Percentiles rank a stretch among this genome's conserved stretches.
Evolutionary conservation across 2,888 invertebrate species (phyloP).

Genomic region (Rotaria sp.): DNA sequence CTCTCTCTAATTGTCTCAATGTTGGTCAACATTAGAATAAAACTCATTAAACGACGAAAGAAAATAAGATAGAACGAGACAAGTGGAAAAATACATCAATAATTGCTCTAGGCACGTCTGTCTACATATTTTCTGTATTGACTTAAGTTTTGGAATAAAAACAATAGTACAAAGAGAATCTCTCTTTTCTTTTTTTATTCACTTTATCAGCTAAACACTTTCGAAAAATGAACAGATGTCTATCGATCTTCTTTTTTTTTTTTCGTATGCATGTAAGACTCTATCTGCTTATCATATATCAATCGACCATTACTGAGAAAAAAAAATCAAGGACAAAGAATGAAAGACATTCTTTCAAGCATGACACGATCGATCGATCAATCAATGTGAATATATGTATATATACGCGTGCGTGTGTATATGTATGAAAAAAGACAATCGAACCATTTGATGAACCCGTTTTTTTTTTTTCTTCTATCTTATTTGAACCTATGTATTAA

Average conservation of each 20-base stretch:
- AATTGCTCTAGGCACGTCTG: slow-evolving; percentile 1
- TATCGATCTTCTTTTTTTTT: not conserved
- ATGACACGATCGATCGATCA: slow-evolving; percentile 1
- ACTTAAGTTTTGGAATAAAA: slow-evolving; percentile 5
- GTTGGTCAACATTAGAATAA: not conserved
- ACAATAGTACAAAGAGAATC: not conserved
- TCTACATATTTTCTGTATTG: slow-evolving; percentile 3
- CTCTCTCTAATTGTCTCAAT: not conserved
- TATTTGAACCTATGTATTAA: not conserved
- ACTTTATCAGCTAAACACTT: not conserved
- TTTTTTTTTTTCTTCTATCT: not conserved
- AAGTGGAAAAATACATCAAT: not conserved
- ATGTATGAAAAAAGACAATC: not conserved
- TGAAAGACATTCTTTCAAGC: not conserved
- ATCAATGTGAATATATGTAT: not conserved
- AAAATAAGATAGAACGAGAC: not conserved
- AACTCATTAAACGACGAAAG: not conserved
- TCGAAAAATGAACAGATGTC: not conserved
- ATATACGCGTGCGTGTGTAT: not conserved
- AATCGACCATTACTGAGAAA: not conserved
- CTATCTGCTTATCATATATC: not conserved
- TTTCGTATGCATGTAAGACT: not conserved
- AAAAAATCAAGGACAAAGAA: not conserved
- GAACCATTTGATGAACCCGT: not conserved
- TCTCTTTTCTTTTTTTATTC: not conserved